Conservation (phyloP, 2,888 invertebrate species). For the Coleophora deauratella region DNA sequence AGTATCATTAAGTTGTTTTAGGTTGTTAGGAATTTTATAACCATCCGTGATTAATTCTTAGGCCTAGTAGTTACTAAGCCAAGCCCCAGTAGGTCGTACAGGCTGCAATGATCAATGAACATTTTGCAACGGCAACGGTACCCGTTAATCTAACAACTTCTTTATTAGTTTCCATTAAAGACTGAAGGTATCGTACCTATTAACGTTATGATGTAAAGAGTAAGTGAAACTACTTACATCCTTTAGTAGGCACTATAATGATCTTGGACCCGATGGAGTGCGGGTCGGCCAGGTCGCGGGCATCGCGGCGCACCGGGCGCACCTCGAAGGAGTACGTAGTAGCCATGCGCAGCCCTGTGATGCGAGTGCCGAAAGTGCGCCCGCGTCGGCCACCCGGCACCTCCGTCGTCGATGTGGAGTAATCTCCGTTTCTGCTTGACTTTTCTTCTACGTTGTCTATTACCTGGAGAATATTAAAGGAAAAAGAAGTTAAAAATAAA, state of each 20-base stretch:
- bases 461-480: conserved; percentile 43
- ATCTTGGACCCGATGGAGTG: conserved; percentile 78
- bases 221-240: conserved; percentile 76
- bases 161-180: no score
- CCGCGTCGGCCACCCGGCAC: conserved; percentile 31
- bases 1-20: no score
- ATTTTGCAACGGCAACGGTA: no score
- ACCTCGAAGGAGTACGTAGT: conserved; percentile 88
- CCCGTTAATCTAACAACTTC: no score
- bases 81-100: no score
- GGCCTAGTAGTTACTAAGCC: no score
- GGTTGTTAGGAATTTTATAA: no score
- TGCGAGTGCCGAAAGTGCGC: conserved; percentile 71
- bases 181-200: no score
- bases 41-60: no score
- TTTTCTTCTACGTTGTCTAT: conserved; percentile 51
- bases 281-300: conserved; percentile 65
- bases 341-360: conserved; percentile 84
- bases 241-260: conserved; percentile 86
- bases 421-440: conserved; percentile 18
- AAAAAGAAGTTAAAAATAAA: no score
- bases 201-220: no score
- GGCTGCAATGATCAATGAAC: no score
- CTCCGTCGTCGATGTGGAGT: conserved; percentile 28
- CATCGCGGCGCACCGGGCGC: conserved; percentile 71